phyloP scores from a whole-genome alignment of 64 coral and sea anemone genomes.

The Montipora efflorescens region DNA sequence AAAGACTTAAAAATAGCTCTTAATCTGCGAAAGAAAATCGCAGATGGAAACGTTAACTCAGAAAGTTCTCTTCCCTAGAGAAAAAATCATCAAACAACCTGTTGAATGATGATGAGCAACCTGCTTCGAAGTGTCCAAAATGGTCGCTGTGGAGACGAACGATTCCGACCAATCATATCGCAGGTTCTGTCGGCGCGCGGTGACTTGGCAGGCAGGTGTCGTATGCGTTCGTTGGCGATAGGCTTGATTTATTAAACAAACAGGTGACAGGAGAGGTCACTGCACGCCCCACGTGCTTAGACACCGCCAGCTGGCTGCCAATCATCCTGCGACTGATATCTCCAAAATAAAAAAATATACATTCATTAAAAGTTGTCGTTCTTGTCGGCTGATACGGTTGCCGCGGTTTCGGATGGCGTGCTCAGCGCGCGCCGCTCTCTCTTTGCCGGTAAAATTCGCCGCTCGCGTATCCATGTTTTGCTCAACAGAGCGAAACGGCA shows the following conservation, averaged over 20 bases:
- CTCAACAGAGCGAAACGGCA: not conserved
- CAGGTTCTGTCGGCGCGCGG: slow-evolving; percentile 34
- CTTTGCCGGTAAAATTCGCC: not conserved
- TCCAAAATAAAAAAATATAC: slow-evolving; percentile 21
- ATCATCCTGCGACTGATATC: slow-evolving; percentile 81
- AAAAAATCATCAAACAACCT: slow-evolving; percentile 76
- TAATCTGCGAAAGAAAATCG: not conserved
- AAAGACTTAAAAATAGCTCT: not conserved
- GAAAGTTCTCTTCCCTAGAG: slow-evolving; percentile 49
- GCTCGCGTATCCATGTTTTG: slow-evolving; percentile 18
- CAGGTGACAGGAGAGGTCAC: slow-evolving; percentile 88
- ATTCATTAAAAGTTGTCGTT: slow-evolving; percentile 62
- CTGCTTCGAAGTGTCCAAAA: slow-evolving; percentile 68
- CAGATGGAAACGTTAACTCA: slow-evolving; percentile 25
- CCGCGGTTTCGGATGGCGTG: slow-evolving; percentile 79
- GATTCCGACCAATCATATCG: slow-evolving; percentile 73
- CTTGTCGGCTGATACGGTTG: slow-evolving; percentile 79
- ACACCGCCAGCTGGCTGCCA: slow-evolving; percentile 91
- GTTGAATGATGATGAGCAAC: slow-evolving; percentile 86
- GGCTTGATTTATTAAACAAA: slow-evolving; percentile 87
- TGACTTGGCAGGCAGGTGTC: slow-evolving; percentile 82
- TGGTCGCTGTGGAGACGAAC: slow-evolving; percentile 87
- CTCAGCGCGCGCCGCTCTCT: not conserved
- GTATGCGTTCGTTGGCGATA: slow-evolving; percentile 55
- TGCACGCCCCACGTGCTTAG: slow-evolving; percentile 89